Evolutionary conservation across 2,888 invertebrate species (phyloP), one percentile per base, ranked within the genome.

Genomic region (Corythucha ciliata): DNA sequence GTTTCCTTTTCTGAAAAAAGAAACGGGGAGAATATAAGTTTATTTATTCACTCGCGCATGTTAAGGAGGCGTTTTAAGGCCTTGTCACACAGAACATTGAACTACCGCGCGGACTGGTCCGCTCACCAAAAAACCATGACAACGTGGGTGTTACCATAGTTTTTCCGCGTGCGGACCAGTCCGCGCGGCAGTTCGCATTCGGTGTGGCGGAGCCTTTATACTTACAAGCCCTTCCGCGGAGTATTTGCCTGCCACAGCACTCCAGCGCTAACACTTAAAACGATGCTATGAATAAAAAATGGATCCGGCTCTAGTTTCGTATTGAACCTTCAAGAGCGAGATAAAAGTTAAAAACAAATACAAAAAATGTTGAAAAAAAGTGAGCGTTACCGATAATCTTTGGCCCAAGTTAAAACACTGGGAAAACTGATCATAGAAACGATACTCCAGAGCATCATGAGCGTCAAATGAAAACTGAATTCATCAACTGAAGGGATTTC

Each of bases 401-500:
- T 80, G 0, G 85, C 81, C 88, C 88, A 89, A 4, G 84, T 81
- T 34, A 88, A 66, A 14, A 81, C 74, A 34, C 79, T 76, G 0
- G 88, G 87, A 10, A 81, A 59, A 67, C 83, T 83, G 32, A 85
- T 69, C n/a, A 78, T 57, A 0, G 83, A 73, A 25, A 80, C 72
- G 14, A 78, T 65, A 47, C 77, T 64, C 75, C 83, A 81, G 59
- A 87, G 64, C 46, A 81, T 69, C 61, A 87, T 80, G 61, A 86
- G 65, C 53, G 81, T 76, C 63, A 84, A 74, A 64, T 87, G 84
- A 65, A 85, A 83, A 63, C 84, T 76, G 60, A 86, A 73, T 59
- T 71, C 72, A 56, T 68, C 72, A 16, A 74, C 63, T 10, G 52
- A 44, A 12, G 57, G 55, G 3, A 57, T 50, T 47, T 55, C 45